phyloP scores from a whole-genome alignment of 2,888 invertebrate genomes.

The Petrophora chlorosata region DNA sequence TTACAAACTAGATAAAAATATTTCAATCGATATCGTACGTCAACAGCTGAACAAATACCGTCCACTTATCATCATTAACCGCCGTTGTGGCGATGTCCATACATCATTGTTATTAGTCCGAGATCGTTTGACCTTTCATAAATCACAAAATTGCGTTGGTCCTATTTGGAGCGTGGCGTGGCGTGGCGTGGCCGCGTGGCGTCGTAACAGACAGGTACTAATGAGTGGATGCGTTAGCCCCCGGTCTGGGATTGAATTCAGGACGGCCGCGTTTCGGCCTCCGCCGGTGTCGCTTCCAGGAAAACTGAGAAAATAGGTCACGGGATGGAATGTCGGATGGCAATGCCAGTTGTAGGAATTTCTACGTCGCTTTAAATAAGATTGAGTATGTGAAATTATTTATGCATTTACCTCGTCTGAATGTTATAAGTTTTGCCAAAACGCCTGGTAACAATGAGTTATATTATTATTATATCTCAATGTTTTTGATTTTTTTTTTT shows the following conservation, averaged over 20 bases:
- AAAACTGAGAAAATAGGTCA: constrained; percentile 56
- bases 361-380: constrained; percentile 2
- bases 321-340: constrained; percentile 20
- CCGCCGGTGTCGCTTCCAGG: constrained; percentile 50
- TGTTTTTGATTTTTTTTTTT: too few species aligned
- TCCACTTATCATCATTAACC: constrained; percentile 27
- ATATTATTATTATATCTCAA: neutral
- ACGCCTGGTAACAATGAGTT: neutral
- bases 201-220: constrained; percentile 58
- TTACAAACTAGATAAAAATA: constrained; percentile 2
- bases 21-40: constrained; percentile 12
- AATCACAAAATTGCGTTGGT: constrained; percentile 47
- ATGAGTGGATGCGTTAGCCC: constrained; percentile 50
- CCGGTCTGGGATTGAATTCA: constrained; percentile 39
- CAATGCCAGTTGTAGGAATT: constrained; percentile 8
- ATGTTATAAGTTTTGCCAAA: constrained; percentile 1
- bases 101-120: constrained; percentile 25
- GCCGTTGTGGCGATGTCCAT: constrained; percentile 17
- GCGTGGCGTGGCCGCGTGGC: too few species aligned
- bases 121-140: constrained; percentile 38
- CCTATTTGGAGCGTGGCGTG: constrained; percentile 54
- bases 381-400: constrained; percentile 1
- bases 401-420: neutral
- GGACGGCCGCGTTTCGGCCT: constrained; percentile 44
- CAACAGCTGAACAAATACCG: constrained; percentile 19